These are phyloP conservation scores for Oncorhynchus tshawytscha DNA, from an alignment of 2,113 vertebrate genomes.

Conservation along the genomic window DNA sequence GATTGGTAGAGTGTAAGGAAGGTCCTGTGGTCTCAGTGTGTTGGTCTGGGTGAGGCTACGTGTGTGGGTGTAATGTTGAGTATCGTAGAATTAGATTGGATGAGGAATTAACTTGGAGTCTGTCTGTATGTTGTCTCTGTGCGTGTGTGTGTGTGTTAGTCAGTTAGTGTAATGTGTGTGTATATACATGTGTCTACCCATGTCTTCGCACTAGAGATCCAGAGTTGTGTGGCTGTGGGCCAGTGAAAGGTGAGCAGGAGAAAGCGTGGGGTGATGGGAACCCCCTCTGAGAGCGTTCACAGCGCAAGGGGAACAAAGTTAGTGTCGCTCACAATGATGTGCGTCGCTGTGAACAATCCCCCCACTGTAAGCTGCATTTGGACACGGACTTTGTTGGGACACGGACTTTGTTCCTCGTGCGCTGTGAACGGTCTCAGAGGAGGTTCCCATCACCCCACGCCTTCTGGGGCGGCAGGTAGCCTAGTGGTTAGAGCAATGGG, in stretches of 20 bases:
- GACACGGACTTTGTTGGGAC: slow-evolving; percentile 26
- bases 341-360: not conserved
- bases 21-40: not conserved
- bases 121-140: not conserved
- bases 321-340: slow-evolving; percentile 20
- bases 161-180: not conserved
- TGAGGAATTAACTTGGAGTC: too few species aligned
- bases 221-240: slow-evolving; percentile 20
- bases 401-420: slow-evolving; percentile 16
- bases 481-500: too few species aligned
- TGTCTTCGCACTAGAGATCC: slow-evolving; percentile 4
- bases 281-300: slow-evolving; percentile 11
- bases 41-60: not conserved
- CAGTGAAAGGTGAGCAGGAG: slow-evolving; percentile 29
- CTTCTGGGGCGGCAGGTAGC: too few species aligned
- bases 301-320: slow-evolving; percentile 11
- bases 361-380: not conserved
- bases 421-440: slow-evolving; percentile 7
- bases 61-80: not conserved
- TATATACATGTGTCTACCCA: not conserved
- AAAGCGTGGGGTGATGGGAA: slow-evolving; percentile 43
- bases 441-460: too few species aligned
- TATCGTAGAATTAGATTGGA: not conserved
- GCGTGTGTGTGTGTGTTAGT: not conserved
- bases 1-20: not conserved